Base-by-base conservation (phyloP, 2,113 vertebrate genomes). In the Nothobranchius kuhntae region DNA sequence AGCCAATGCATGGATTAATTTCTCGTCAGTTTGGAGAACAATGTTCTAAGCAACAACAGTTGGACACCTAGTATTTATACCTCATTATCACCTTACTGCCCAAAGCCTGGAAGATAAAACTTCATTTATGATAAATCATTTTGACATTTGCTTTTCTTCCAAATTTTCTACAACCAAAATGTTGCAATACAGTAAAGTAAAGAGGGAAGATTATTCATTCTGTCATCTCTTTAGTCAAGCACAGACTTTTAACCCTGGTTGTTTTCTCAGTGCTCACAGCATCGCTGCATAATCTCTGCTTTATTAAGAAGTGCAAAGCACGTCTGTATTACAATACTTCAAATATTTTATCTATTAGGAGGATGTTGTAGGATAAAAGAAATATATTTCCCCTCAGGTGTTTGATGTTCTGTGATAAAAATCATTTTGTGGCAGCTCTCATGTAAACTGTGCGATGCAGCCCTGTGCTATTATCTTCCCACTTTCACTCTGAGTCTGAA, bases 331-430 rank as follows among this genome's bases (percentile, higher is more conserved):
- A 46, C 55, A 67, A 66, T 38, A 47, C 45, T 71, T 60, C 55
- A 75, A 73, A 73, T 75, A 58, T 76, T 70, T 51, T 13, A 70
- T 78, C 53, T 73, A 64, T 77, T 64, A 58, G 66, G 14, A 55
- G 17, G 44, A 13, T 50, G 65, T 53, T 48, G 52, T 47, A 60
- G 65, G 64, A 71, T 60, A 55, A 67, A 69, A 74, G 38, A 68
- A 64, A 66, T 54, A 62, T n/a, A 47, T 30, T 15, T 46, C 45
- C 73, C 74, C 67, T 75, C 53, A 52, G 74, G 78, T 73, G 63
- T 65, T 73, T 47, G 60, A 62, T 76, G 75, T 51, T 68, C n/a
- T 58, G 44, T 71, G 76, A 82, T 80, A 74, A 76, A 30, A 74
- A 75, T 72, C 61, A 8, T 8, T 35, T 50, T 44, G 57, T 45